These are phyloP conservation scores for Phaonia tiefii DNA, from an alignment of 2,888 invertebrate genomes.

Conservation along the genomic window DNA sequence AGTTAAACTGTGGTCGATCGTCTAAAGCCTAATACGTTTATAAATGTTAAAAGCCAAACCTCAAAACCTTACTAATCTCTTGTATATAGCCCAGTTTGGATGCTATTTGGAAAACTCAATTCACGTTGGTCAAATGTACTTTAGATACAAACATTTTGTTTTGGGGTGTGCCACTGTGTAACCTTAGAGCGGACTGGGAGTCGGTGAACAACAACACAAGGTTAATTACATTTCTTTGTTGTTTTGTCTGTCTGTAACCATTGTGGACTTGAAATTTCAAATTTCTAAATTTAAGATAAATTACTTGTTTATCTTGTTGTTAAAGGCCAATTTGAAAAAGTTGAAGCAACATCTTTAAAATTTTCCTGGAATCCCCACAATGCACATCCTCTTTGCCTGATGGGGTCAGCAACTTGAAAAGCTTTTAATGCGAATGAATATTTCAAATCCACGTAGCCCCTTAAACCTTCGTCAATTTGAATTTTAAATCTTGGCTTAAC, in stretches of 20 bases:
- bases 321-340: no score
- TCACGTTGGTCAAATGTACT: no score
- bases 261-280: no score
- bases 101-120: background rate
- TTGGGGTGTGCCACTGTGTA: slow-evolving; percentile 25
- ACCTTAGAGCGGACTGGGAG: background rate
- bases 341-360: no score
- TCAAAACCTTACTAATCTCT: background rate
- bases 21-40: background rate
- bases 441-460: background rate
- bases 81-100: background rate
- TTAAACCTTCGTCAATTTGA: background rate
- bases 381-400: no score
- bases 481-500: background rate
- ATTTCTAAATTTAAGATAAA: no score
- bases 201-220: background rate
- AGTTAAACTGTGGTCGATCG: background rate
- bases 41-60: background rate
- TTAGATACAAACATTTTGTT: background rate
- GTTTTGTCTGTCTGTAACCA: no score
- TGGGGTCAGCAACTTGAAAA: no score
- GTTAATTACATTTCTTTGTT: slow-evolving; percentile 14
- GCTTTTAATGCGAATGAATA: no score
- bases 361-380: no score
- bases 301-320: no score